A percentile compares a stretch with the other conserved stretches of the same genome.
Conservation (phyloP, 1,140 invertebrate species). For the Dendroctonus valens region DNA sequence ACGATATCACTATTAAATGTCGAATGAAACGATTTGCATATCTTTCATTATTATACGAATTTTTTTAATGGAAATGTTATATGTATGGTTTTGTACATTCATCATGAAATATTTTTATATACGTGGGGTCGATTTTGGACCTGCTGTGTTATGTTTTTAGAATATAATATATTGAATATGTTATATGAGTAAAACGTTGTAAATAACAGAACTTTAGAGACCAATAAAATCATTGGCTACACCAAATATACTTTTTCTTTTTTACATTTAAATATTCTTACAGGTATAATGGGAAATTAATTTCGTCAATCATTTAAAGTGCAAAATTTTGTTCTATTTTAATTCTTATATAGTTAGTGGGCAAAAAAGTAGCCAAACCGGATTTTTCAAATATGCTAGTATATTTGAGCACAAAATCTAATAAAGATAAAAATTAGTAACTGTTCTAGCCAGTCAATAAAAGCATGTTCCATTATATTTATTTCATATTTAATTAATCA, state of each 20-base stretch:
- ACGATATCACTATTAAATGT: conserved; percentile 11
- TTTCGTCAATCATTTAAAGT: no score
- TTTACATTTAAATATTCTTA: no score
- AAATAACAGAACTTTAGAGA: conserved; percentile 24
- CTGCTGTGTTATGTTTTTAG: conserved; percentile 25
- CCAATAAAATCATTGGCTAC: conserved; percentile 16
- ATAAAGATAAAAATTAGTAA: no score
- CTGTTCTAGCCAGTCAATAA: no score
- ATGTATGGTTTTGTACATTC: conserved; percentile 15
- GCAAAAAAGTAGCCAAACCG: no score
- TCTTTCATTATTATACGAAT: conserved; percentile 20
- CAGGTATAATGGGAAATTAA: no score
- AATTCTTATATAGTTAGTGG: no score
- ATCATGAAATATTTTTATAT: conserved; percentile 33
- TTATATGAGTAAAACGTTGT: conserved; percentile 27
- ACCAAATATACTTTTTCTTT: background rate
- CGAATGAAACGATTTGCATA: conserved; percentile 22
- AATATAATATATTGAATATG: conserved; percentile 33
- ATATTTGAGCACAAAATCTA: no score
- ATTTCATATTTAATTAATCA: no score
- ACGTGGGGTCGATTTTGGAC: conserved; percentile 10
- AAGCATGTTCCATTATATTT: no score
- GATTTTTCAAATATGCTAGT: no score
- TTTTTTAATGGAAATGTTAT: conserved; percentile 7
- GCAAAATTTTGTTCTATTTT: no score